These are phyloP conservation scores for Amorpha juglandis DNA, from an alignment of 2,888 invertebrate genomes.

Conservation along the genomic window DNA sequence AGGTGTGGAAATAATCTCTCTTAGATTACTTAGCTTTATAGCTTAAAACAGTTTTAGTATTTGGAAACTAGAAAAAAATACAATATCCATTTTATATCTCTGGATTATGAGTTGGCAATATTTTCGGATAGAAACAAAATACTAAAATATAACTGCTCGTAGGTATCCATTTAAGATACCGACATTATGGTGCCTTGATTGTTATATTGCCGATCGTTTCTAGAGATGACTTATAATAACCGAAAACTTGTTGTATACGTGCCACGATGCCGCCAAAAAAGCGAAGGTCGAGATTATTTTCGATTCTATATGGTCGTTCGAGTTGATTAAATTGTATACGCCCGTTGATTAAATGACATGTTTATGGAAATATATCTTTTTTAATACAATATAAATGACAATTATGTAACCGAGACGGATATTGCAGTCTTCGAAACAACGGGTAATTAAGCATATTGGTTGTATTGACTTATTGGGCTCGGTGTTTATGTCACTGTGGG, in stretches of 20 bases:
- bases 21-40: too few species aligned
- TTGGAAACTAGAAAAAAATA: too few species aligned
- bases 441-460: background rate
- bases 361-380: conserved; percentile 16
- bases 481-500: conserved; percentile 1
- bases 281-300: conserved; percentile 32
- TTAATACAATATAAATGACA: conserved; percentile 2
- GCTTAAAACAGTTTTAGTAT: too few species aligned
- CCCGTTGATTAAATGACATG: conserved; percentile 21
- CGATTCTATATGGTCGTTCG: conserved; percentile 29
- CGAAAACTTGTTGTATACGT: conserved; percentile 20
- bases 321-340: conserved; percentile 20
- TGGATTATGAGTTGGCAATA: too few species aligned
- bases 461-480: background rate
- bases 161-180: background rate
- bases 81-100: too few species aligned
- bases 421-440: background rate
- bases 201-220: conserved; percentile 7
- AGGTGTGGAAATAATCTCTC: too few species aligned
- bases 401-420: conserved; percentile 14
- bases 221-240: conserved; percentile 6
- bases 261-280: conserved; percentile 12
- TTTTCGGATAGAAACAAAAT: too few species aligned
- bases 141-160: too few species aligned
- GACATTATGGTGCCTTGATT: conserved; percentile 1